These are phyloP conservation scores for Amaurobius ferox DNA, from an alignment of 2,888 invertebrate species.

Conservation along the genomic window DNA sequence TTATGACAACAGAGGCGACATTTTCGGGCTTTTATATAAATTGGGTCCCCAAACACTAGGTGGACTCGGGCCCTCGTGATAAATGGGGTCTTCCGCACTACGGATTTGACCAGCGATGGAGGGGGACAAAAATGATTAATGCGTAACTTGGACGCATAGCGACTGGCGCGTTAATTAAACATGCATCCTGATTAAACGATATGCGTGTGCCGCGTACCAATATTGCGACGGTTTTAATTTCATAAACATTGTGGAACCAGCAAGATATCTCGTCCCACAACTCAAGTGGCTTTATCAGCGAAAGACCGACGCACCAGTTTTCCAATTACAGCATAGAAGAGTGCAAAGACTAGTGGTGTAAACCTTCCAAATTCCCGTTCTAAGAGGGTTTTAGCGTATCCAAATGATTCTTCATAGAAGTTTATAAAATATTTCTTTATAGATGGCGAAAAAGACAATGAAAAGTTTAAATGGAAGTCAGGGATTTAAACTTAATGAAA, in stretches of 20 bases:
- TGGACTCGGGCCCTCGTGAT: slow-evolving; percentile 43
- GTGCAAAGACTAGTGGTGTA: slow-evolving; percentile 25
- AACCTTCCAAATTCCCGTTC: slow-evolving; percentile 15
- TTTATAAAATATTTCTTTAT: too few species aligned
- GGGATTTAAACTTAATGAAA: too few species aligned
- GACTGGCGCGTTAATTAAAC: slow-evolving; percentile 71
- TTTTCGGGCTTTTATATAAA: slow-evolving; percentile 63
- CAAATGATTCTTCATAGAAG: too few species aligned
- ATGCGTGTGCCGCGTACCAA: slow-evolving; percentile 65
- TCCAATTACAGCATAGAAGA: slow-evolving; percentile 41
- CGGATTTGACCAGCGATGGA: slow-evolving; percentile 59
- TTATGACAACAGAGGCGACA: slow-evolving; percentile 71
- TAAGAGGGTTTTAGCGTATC: slow-evolving; percentile 14
- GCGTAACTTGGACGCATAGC: slow-evolving; percentile 47
- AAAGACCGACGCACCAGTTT: slow-evolving; percentile 44
- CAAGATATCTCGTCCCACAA: slow-evolving; percentile 62
- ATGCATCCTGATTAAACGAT: slow-evolving; percentile 70
- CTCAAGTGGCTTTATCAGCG: slow-evolving; percentile 67
- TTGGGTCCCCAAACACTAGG: slow-evolving; percentile 39
- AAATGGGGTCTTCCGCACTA: slow-evolving; percentile 57
- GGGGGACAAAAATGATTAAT: slow-evolving; percentile 64
- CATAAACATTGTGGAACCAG: slow-evolving; percentile 65
- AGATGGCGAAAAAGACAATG: too few species aligned
- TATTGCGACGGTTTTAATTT: slow-evolving; percentile 68
- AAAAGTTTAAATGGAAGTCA: too few species aligned